A percentile compares a stretch with the other conserved stretches of the same genome.
Conservation (phyloP, 2,113 vertebrate species). For the Odontesthes bonariensis region DNA sequence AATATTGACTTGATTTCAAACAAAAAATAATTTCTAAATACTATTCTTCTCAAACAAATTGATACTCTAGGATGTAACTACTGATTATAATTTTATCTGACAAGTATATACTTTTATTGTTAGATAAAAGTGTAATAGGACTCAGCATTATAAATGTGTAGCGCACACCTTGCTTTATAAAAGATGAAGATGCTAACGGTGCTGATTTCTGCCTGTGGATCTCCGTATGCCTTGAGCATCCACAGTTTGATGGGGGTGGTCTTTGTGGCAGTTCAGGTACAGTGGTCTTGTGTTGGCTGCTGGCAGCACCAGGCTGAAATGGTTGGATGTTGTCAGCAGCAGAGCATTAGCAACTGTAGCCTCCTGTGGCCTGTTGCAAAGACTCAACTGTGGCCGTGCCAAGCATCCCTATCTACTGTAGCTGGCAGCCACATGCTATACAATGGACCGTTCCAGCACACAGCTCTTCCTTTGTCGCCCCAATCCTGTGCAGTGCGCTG, state of each 20-base stretch:
- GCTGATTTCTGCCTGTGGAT: too few species aligned
- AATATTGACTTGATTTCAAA: too few species aligned
- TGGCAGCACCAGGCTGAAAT: constrained; percentile 1
- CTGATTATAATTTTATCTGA: too few species aligned
- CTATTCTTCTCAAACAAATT: too few species aligned
- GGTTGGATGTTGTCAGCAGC: constrained; percentile 14
- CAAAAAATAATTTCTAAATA: too few species aligned
- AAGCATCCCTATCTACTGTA: constrained; percentile 65
- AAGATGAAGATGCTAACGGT: too few species aligned
- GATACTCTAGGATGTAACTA: too few species aligned
- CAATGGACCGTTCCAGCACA: constrained; percentile 65
- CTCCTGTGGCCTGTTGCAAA: constrained; percentile 16
- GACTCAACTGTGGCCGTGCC: constrained; percentile 55
- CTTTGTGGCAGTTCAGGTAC: constrained; percentile 4
- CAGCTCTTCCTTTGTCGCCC: constrained; percentile 64
- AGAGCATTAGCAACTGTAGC: constrained; percentile 10
- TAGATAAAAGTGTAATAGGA: too few species aligned
- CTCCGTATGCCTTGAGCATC: neutral
- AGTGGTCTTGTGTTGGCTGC: neutral
- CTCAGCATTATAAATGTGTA: too few species aligned
- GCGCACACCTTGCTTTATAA: too few species aligned
- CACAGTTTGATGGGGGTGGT: neutral
- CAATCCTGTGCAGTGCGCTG: constrained; percentile 24
- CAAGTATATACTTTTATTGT: too few species aligned
- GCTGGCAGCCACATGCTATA: constrained; percentile 57